These are phyloP conservation scores for Matsumyia berberina DNA, from an alignment of 2,888 invertebrate genomes.

Conservation along the genomic window DNA sequence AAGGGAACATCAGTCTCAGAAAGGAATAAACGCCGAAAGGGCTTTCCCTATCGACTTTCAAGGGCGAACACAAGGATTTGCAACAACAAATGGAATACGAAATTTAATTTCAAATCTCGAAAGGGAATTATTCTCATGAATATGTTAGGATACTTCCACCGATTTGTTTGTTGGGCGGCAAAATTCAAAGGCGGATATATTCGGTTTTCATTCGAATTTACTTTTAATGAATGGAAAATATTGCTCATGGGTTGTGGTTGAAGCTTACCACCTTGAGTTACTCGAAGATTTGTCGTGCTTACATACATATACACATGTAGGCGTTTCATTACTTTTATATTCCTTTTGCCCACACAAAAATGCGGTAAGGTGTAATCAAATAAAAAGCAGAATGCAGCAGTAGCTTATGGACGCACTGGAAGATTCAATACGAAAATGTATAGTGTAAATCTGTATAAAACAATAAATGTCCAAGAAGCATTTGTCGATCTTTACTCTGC, in stretches of 20 bases:
- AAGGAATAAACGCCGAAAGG: conserved; percentile 11
- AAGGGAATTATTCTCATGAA: conserved; percentile 38
- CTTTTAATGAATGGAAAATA: not conserved
- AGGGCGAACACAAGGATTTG: not conserved
- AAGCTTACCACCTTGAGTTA: not conserved
- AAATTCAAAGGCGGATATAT: conserved; percentile 5
- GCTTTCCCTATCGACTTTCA: not conserved
- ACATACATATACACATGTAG: too few relatives aligned
- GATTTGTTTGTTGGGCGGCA: not conserved
- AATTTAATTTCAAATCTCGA: conserved; percentile 47
- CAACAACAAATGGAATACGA: conserved; percentile 30
- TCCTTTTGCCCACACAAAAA: too few relatives aligned
- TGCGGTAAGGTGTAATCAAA: too few relatives aligned
- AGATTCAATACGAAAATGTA: too few relatives aligned
- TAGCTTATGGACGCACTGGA: too few relatives aligned
- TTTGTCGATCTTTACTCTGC: too few relatives aligned
- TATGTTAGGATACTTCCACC: conserved; percentile 16
- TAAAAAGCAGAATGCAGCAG: too few relatives aligned
- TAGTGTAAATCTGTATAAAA: too few relatives aligned
- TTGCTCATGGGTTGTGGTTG: conserved; percentile 1
- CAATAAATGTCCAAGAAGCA: too few relatives aligned
- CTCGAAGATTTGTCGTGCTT: not conserved
- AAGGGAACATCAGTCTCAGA: not conserved
- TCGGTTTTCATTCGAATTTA: not conserved
- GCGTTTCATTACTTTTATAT: too few relatives aligned